These are phyloP conservation scores for Polydrusus cervinus DNA, from an alignment of 2,888 invertebrate genomes.

Conservation along the genomic window DNA sequence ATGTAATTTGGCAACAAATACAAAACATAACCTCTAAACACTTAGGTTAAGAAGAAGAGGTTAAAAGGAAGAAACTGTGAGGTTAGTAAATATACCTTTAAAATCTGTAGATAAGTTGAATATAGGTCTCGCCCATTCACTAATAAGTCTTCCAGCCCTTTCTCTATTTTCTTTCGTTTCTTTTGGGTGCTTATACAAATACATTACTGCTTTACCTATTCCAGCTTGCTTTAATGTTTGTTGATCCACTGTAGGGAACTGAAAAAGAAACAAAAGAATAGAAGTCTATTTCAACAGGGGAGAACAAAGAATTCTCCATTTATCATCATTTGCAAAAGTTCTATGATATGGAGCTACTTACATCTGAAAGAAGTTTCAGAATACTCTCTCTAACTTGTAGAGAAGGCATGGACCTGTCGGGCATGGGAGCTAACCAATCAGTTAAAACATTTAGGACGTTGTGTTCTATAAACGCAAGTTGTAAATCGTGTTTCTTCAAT, in stretches of 20 bases:
- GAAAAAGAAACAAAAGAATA: slow-evolving; percentile 63
- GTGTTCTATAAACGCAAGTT: slow-evolving; percentile 96
- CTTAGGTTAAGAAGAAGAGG: too few species aligned
- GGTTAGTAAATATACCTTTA: slow-evolving; percentile 72
- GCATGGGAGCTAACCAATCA: slow-evolving; percentile 99
- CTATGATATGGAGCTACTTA: slow-evolving; percentile 68
- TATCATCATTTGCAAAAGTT: too few species aligned
- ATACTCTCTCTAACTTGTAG: slow-evolving; percentile 93
- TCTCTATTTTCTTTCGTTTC: slow-evolving; percentile 95
- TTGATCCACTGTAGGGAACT: slow-evolving; percentile 93
- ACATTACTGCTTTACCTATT: slow-evolving; percentile 99
- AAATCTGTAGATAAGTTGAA: slow-evolving; percentile 96
- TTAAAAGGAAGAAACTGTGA: neutral
- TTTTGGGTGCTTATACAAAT: slow-evolving; percentile 98
- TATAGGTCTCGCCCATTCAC: slow-evolving; percentile 98
- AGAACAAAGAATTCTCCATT: neutral
- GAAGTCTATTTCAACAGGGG: too few species aligned
- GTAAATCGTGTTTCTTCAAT: slow-evolving; percentile 95
- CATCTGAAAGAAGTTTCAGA: slow-evolving; percentile 85
- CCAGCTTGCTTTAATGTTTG: slow-evolving; percentile 95
- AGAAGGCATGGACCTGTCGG: slow-evolving; percentile 96
- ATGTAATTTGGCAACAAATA: too few species aligned
- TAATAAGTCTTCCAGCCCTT: slow-evolving; percentile 92
- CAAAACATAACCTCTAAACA: too few species aligned
- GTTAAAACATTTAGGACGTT: slow-evolving; percentile 92